These are phyloP conservation scores for Brienomyrus longianalis DNA, from an alignment of 2,113 vertebrate species.

Conservation along the genomic window DNA sequence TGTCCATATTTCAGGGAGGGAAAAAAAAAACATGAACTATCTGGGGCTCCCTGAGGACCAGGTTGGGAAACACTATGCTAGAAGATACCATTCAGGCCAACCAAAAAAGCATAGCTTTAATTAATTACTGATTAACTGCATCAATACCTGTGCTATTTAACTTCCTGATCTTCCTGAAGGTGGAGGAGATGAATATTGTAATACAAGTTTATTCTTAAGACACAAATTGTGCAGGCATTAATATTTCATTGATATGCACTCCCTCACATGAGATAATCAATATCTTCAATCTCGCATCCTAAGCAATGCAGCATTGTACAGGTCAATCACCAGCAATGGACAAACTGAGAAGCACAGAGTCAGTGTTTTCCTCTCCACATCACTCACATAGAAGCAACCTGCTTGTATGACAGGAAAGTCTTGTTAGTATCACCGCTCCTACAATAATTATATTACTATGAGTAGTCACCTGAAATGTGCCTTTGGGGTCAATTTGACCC, in stretches of 20 bases:
- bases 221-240: conserved; percentile 1
- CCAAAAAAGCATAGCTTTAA: not conserved
- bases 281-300: not conserved
- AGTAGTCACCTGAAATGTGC: too few species aligned
- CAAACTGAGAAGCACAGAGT: not conserved
- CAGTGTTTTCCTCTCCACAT: not conserved
- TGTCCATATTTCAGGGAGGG: not conserved
- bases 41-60: not conserved
- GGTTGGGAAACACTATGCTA: not conserved
- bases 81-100: not conserved
- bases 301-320: not conserved
- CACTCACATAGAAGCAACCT: not conserved
- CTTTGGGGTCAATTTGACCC: too few species aligned
- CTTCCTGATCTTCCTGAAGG: not conserved
- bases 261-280: conserved; percentile 15
- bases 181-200: not conserved
- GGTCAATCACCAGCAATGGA: not conserved
- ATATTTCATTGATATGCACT: conserved; percentile 15
- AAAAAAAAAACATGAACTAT: not conserved
- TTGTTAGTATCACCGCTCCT: not conserved
- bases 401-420: not conserved
- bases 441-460: too few species aligned
- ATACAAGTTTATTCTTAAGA: conserved; percentile 5
- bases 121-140: not conserved
- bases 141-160: not conserved